A percentile compares a stretch with the other conserved stretches of the same genome.
These are phyloP conservation scores for Cylindroiulus punctatus DNA, from an alignment of 2,888 invertebrate genomes.

Conservation along the genomic window DNA sequence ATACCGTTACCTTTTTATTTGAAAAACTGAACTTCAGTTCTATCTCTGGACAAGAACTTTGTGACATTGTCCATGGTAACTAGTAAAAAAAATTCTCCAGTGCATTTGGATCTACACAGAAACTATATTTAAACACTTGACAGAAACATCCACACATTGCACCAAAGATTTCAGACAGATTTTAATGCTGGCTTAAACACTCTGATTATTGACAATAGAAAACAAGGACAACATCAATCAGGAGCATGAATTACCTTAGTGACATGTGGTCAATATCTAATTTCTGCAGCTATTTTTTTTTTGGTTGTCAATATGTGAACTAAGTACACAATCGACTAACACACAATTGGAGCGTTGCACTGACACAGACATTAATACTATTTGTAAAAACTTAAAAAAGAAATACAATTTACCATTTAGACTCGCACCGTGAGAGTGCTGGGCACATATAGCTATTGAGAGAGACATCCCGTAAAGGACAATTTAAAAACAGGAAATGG, in stretches of 20 bases:
- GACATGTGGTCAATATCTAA: not conserved
- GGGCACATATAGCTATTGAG: not conserved
- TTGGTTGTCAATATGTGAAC: slow-evolving; percentile 1
- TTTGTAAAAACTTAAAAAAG: not conserved
- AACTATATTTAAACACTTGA: too few species aligned
- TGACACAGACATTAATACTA: not conserved
- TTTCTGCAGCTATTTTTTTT: slow-evolving; percentile 2
- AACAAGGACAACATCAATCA: slow-evolving; percentile 11
- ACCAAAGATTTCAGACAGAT: slow-evolving; percentile 10
- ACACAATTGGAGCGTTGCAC: not conserved
- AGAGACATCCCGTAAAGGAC: not conserved
- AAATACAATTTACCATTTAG: not conserved
- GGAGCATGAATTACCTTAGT: not conserved
- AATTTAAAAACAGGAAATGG: slow-evolving; percentile 4
- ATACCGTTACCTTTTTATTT: too few species aligned
- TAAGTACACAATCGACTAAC: slow-evolving; percentile 14
- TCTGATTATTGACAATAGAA: not conserved
- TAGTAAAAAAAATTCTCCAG: too few species aligned
- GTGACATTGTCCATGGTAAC: too few species aligned
- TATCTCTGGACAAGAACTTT: too few species aligned
- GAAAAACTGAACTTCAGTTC: too few species aligned
- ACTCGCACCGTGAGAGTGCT: not conserved
- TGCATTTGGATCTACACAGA: too few species aligned
- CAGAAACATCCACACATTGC: not conserved
- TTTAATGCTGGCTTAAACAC: slow-evolving; percentile 17